Evolutionary conservation across 1,140 invertebrate genomes (phyloP), one percentile per base, ranked within the genome.

Genomic region (Elysia chlorotica): DNA sequence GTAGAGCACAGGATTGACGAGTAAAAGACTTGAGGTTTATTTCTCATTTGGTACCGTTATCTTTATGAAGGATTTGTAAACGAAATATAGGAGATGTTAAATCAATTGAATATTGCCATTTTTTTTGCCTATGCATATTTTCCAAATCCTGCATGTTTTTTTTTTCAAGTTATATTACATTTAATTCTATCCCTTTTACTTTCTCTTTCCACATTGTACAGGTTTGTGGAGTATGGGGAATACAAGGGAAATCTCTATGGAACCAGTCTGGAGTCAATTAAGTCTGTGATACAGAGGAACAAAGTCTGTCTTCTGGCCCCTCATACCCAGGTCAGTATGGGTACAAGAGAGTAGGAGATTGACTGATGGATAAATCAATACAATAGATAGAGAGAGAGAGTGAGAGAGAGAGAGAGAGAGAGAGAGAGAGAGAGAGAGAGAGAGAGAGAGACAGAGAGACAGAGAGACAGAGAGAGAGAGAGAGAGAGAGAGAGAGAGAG

Each of bases 261-360:
- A 10, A 91, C 90, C 21, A 96, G 96, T 84, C 90, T 97, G 48
- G 96, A 99, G 81, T 93, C 96, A 0, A 95, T 99, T 66, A 90
- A 95, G 57, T 92, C 95, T 75, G 91, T 99, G 33, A 96, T 99
- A 73, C 91, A 93, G 78, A 91, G 93, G 76, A 96, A 97, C 3
- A 96, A 96, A 88, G 98, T 99, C 93, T 99, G 97, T 86, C 92
- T 99, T 36, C 88, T 99, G 72, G 97, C 99, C 86, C 98, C 96
- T 84, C 96, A 95, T 83, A 95, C 96, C 62, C 92, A 93, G 82
- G 90, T 91, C 82, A 67, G 28, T 35, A 35, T 0, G 37, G 30
- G 19, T 53, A 56, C n/a, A n/a, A n/a, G n/a, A n/a, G n/a, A n/a
- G n/a, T n/a, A n/a, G n/a, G n/a, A n/a, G n/a, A n/a, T n/a, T n/a